Percentiles rank a stretch among this genome's conserved stretches.
These are phyloP conservation scores for Podarcis siculus DNA, from an alignment of 2,797 vertebrate species.

Conservation along the genomic window DNA sequence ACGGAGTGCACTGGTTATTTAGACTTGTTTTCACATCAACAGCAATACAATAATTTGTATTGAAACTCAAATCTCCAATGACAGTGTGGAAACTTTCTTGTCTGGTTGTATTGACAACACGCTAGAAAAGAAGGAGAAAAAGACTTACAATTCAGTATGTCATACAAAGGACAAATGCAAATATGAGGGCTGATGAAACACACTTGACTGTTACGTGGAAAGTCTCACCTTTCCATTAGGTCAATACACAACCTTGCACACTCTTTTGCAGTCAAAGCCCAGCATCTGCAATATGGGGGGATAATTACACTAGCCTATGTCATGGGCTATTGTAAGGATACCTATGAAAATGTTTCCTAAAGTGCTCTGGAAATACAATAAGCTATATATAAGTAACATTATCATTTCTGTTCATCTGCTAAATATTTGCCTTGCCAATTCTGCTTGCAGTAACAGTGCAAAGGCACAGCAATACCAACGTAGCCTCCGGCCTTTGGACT, in stretches of 20 bases:
- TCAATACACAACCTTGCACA: not conserved
- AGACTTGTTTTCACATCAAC: constrained; percentile 32
- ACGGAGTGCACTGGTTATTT: not conserved
- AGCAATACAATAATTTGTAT: constrained; percentile 77
- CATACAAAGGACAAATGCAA: not conserved
- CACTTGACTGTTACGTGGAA: not conserved
- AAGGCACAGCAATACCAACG: not conserved
- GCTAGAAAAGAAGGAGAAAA: constrained; percentile 24
- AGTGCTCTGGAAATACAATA: not conserved
- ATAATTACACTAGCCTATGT: not conserved
- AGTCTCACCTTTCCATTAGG: not conserved
- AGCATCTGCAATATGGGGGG: not conserved
- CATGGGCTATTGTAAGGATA: not conserved
- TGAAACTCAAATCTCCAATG: constrained; percentile 66
- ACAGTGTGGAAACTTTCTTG: constrained; percentile 58
- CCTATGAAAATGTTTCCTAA: not conserved
- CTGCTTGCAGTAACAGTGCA: not conserved
- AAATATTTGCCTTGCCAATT: not conserved
- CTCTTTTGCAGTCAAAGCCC: not conserved
- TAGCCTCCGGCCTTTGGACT: not conserved
- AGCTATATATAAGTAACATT: not conserved
- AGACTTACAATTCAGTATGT: not conserved
- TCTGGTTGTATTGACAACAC: constrained; percentile 34
- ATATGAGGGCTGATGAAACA: not conserved
- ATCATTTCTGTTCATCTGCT: not conserved